Evolutionary conservation across 2,113 vertebrate species (phyloP).

Genomic region (Lasiurus borealis): DNA sequence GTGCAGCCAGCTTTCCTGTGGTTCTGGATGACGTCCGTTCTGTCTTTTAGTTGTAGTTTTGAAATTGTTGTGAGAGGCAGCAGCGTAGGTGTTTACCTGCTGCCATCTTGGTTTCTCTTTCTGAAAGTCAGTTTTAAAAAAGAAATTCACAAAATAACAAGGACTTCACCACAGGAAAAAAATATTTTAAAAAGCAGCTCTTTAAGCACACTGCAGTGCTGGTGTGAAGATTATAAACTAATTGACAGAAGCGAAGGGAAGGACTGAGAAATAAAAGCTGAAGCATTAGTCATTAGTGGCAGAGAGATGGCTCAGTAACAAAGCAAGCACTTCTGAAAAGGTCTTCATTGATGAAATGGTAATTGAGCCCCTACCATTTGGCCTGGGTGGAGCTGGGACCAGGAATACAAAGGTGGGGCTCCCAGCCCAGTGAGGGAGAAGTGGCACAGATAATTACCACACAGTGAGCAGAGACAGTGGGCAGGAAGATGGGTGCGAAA

Average conservation of each 20-base stretch:
- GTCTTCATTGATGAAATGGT: not conserved
- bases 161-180: not conserved
- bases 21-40: too few species aligned
- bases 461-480: not conserved
- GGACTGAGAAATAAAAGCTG: not conserved
- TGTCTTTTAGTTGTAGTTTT: too few species aligned
- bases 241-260: not conserved
- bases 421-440: not conserved
- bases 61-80: too few species aligned
- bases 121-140: not conserved
- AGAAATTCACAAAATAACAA: not conserved
- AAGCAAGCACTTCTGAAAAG: not conserved
- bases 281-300: not conserved
- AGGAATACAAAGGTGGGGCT: not conserved
- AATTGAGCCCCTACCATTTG: not conserved
- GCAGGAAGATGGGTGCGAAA: not conserved
- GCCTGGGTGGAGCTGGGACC: not conserved
- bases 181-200: not conserved
- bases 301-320: conserved; percentile 18
- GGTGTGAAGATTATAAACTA: conserved; percentile 27
- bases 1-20: too few species aligned
- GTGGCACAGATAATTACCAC: not conserved
- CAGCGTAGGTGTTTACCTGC: too few species aligned
- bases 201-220: not conserved
- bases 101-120: too few species aligned